Evolutionary conservation across 2,797 vertebrate genomes (phyloP), one percentile per base, ranked within the genome.

Genomic region (Amazonetta brasiliensis): DNA sequence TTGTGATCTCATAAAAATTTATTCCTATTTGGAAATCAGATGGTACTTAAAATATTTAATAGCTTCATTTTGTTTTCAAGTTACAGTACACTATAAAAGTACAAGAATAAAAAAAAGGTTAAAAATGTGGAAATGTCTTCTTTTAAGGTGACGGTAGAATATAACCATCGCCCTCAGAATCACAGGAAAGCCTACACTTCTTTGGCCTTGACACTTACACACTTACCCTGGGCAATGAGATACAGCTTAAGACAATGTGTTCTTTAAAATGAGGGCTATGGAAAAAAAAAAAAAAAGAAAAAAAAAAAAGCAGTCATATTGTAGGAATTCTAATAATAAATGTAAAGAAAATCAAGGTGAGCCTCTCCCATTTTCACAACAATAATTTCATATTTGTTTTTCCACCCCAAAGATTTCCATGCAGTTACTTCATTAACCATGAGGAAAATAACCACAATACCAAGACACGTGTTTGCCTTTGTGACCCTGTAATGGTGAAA

Each of bases 51-150:
- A 96, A 93, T 87, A 90, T 66, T 81, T 93, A 89, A 78, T 79
- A 86, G 90, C 78, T 94, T 87, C 94, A 91, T 97, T 96, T 96
- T 66, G 79, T 95, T 96, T 96, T 94, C 92, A 39, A 75, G 74
- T 75, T 80, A 86, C 90, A 79, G 59, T 79, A 66, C 17, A 64
- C 55, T 92, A 84, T 81, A 81, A 96, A 95, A 94, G 43, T 67
- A 68, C 14, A 74, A 90, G 63, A 89, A 73, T 41, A 31, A 83
- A 35, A 55, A 77, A 81, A 43, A 82, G 6, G 3, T 39, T 78
- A 44, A 79, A 92, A 91, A 82, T 3, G 8, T 2, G 13, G 16
- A 85, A 85, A 89, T 67, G 8, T 16, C 44, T n/a, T 80, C 72
- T 72, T 79, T 21, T 84, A 63, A 89, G 50, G 25, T 85, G 74